A percentile compares a stretch with the other conserved stretches of the same genome.
These are phyloP conservation scores for Enteromius anoplus DNA, from an alignment of 2,797 vertebrate species.

Conservation along the genomic window DNA sequence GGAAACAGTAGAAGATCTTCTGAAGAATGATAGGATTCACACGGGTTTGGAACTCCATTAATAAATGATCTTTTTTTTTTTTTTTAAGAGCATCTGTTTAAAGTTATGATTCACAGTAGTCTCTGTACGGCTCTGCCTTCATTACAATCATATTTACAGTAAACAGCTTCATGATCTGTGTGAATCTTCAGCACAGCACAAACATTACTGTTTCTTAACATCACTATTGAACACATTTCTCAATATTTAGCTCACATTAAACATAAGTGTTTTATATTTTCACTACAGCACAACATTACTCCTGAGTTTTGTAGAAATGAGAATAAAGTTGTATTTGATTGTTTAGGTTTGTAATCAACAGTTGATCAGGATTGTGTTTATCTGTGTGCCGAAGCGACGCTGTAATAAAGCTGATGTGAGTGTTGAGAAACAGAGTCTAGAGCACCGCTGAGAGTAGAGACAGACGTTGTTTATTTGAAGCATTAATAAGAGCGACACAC, in stretches of 20 bases:
- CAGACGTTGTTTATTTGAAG: background rate
- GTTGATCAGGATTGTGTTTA: background rate
- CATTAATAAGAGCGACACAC: background rate
- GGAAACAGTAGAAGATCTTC: background rate
- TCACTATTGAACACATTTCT: background rate
- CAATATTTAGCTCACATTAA: background rate
- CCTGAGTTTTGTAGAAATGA: background rate
- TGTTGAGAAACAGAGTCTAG: too few species aligned
- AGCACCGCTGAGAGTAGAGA: background rate
- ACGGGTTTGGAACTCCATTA: too few species aligned
- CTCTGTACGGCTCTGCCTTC: background rate
- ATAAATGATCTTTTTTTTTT: too few species aligned
- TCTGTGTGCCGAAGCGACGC: background rate
- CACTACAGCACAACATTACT: background rate
- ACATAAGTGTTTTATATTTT: background rate
- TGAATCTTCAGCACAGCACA: background rate
- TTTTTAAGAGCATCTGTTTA: too few species aligned
- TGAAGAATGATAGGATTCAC: background rate
- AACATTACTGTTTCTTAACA: background rate
- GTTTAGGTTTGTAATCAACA: background rate
- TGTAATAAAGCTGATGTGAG: too few species aligned
- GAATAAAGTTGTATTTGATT: background rate
- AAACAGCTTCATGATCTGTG: too few species aligned
- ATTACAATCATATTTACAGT: background rate
- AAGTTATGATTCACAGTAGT: background rate